A percentile compares a stretch with the other conserved stretches of the same genome.
Conservation (phyloP, 2,797 vertebrate genomes). For the Xenopus petersii region DNA sequence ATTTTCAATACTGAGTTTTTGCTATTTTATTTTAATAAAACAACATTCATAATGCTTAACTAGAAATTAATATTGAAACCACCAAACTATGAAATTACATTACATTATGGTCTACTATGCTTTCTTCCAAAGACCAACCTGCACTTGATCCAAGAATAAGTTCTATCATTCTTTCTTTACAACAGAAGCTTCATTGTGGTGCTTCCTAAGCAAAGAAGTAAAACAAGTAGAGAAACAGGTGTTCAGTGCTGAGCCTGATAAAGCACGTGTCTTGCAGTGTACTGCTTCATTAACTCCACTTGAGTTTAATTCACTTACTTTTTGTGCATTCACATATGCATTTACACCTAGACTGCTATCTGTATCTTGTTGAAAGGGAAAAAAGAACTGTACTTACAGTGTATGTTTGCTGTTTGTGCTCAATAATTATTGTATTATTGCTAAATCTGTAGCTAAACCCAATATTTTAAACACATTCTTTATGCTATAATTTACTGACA, state of each 20-base stretch:
- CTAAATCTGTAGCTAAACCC: not conserved
- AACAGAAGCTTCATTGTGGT: slow-evolving; percentile 12
- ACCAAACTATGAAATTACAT: no score
- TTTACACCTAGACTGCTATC: slow-evolving; percentile 45
- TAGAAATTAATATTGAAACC: no score
- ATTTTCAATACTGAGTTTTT: no score
- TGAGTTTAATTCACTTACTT: slow-evolving; percentile 42
- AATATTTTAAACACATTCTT: slow-evolving; percentile 1
- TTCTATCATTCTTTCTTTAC: not conserved
- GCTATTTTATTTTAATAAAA: no score
- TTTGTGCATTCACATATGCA: slow-evolving; percentile 29
- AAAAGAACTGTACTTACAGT: no score
- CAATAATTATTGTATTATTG: slow-evolving; percentile 29
- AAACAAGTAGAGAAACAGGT: slow-evolving; percentile 34
- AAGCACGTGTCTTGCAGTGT: slow-evolving; percentile 27
- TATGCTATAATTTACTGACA: not conserved
- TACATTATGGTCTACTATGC: no score
- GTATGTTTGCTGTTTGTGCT: slow-evolving; percentile 25
- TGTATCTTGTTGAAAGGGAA: slow-evolving; percentile 37
- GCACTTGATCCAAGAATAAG: not conserved
- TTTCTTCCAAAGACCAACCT: not conserved
- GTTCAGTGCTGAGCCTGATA: slow-evolving; percentile 18
- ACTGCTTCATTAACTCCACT: slow-evolving; percentile 43
- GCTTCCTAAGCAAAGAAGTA: slow-evolving; percentile 24
- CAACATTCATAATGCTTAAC: no score